phyloP scores from a whole-genome alignment of 2,888 invertebrate species.

The Tineola bisselliella region DNA sequence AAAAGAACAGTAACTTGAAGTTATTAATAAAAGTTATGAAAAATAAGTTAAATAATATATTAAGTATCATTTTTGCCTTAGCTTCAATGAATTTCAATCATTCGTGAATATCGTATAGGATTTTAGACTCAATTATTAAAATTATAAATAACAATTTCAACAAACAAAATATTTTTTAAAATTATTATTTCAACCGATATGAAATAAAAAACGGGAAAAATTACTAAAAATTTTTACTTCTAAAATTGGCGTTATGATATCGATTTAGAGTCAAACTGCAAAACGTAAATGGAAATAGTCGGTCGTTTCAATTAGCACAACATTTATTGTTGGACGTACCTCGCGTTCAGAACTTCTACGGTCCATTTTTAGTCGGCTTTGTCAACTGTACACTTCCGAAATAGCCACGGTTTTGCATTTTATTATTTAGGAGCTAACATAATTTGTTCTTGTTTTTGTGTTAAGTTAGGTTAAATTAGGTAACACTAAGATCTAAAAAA shows the following conservation, averaged over 20 bases:
- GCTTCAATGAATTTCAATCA: not conserved
- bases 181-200: too few species aligned
- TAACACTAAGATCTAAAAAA: too few species aligned
- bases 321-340: conserved; percentile 17
- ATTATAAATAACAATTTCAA: too few species aligned
- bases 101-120: not conserved
- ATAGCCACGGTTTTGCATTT: not conserved
- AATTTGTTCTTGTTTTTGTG: too few species aligned
- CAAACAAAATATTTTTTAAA: too few species aligned
- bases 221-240: not conserved
- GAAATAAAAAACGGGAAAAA: not conserved
- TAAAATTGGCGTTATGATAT: conserved; percentile 39
- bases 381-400: not conserved
- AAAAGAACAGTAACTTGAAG: too few species aligned
- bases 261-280: conserved; percentile 54
- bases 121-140: too few species aligned
- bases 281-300: conserved; percentile 46
- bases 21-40: too few species aligned
- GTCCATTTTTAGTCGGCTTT: not conserved
- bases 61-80: too few species aligned
- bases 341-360: not conserved
- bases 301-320: conserved; percentile 31
- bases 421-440: too few species aligned
- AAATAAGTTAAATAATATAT: too few species aligned
- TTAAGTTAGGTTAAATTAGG: too few species aligned